phyloP scores from a whole-genome alignment of 2,113 vertebrate species.

The Melanerpes aurifrons region DNA sequence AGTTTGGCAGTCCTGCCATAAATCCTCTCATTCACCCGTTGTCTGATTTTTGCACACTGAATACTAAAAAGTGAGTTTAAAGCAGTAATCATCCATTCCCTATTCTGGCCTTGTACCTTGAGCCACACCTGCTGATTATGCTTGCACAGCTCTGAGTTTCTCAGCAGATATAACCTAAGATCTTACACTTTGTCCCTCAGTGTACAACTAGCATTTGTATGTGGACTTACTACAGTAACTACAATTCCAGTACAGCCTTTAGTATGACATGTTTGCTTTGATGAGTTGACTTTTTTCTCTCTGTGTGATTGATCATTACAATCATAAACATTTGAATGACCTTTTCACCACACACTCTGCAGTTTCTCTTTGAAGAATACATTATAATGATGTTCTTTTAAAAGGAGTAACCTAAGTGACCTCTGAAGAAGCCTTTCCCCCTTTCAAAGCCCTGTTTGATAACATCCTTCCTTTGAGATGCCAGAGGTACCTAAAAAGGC shows the following conservation, averaged over 20 bases:
- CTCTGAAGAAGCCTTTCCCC: not conserved
- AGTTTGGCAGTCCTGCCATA: not conserved
- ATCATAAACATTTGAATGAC: not conserved
- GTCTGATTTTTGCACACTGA: not conserved
- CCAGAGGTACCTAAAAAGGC: not conserved
- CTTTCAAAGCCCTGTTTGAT: not conserved
- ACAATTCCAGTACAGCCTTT: not conserved
- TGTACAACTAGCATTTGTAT: not conserved
- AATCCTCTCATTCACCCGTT: not conserved
- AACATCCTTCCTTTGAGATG: not conserved
- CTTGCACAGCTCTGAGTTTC: not conserved
- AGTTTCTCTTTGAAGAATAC: not conserved
- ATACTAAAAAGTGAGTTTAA: not conserved
- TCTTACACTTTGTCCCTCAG: not conserved
- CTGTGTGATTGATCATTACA: not conserved
- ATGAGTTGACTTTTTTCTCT: not conserved
- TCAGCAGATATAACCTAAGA: not conserved
- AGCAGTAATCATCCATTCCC: not conserved
- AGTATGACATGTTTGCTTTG: fast-evolving
- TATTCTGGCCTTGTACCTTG: not conserved
- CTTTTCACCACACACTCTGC: not conserved
- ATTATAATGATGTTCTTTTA: not conserved
- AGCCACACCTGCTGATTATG: not conserved
- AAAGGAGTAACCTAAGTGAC: not conserved
- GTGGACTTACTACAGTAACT: not conserved